Percentiles rank a stretch among this genome's conserved stretches.
These are phyloP conservation scores for Microtus pennsylvanicus DNA, from an alignment of 2,113 vertebrate genomes.

Conservation along the genomic window DNA sequence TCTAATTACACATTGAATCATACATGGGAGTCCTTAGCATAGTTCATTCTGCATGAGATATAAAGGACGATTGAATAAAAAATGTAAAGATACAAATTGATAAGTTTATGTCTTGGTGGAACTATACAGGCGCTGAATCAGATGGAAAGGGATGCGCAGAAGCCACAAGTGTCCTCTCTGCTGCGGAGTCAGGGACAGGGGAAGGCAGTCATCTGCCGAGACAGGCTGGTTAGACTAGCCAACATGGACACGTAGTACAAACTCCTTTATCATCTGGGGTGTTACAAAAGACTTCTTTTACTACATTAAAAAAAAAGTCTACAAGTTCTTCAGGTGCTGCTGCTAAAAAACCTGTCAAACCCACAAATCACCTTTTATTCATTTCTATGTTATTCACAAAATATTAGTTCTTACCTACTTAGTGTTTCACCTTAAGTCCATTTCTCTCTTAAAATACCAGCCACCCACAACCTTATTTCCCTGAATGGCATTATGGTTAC, in stretches of 20 bases:
- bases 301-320: not conserved
- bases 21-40: not conserved
- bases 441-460: constrained; percentile 63
- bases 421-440: constrained; percentile 3
- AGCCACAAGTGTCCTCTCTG: not conserved
- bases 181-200: constrained; percentile 33
- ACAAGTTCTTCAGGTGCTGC: constrained; percentile 3
- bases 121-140: constrained; percentile 34
- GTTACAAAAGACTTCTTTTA: constrained; percentile 4
- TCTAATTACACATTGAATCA: not conserved
- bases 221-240: constrained; percentile 4
- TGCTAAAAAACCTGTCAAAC: not conserved
- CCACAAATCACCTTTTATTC: constrained; percentile 29
- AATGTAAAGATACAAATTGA: constrained; percentile 11
- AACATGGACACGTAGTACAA: not conserved
- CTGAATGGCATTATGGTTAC: constrained; percentile 55
- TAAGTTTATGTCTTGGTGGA: constrained; percentile 40
- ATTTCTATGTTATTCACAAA: constrained; percentile 53
- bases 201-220: constrained; percentile 42
- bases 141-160: constrained; percentile 1
- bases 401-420: constrained; percentile 12
- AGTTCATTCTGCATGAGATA: constrained; percentile 14
- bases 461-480: constrained; percentile 61
- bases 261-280: not conserved
- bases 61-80: constrained; percentile 51